A percentile compares a stretch with the other conserved stretches of the same genome.
These are phyloP conservation scores for Gadus macrocephalus DNA, from an alignment of 2,113 vertebrate genomes.

Conservation along the genomic window DNA sequence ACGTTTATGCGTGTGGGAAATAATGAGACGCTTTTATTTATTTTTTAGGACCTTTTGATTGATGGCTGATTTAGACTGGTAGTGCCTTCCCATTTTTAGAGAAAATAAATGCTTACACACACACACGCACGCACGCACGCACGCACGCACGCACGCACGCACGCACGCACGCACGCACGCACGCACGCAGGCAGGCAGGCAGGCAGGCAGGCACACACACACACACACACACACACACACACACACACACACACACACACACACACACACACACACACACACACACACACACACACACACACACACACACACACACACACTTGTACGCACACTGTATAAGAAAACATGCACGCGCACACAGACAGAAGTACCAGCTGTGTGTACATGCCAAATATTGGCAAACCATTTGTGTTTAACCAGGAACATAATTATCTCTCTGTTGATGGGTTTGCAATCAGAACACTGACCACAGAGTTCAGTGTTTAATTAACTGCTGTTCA, in stretches of 20 bases:
- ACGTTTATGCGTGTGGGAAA: background rate
- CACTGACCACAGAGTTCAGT: conserved; percentile 19
- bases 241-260: no score
- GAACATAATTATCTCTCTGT: conserved; percentile 40
- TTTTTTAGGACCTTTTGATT: conserved; percentile 45
- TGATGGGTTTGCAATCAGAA: conserved; percentile 10
- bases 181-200: no score
- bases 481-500: conserved; percentile 8
- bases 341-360: background rate
- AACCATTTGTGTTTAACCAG: conserved; percentile 13
- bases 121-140: no score
- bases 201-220: no score
- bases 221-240: no score
- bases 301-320: conserved; percentile 1
- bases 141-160: no score
- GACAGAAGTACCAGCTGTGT: conserved; percentile 8
- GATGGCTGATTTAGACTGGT: conserved; percentile 47
- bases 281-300: no score
- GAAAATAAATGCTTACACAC: no score
- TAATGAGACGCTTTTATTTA: conserved; percentile 23
- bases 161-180: no score
- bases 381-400: background rate
- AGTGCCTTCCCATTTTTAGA: background rate
- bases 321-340: background rate
- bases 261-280: background rate